These are phyloP conservation scores for Ptychodera flava DNA, from an alignment of 35 echinoderm and acorn worm genomes.

Conservation along the genomic window DNA sequence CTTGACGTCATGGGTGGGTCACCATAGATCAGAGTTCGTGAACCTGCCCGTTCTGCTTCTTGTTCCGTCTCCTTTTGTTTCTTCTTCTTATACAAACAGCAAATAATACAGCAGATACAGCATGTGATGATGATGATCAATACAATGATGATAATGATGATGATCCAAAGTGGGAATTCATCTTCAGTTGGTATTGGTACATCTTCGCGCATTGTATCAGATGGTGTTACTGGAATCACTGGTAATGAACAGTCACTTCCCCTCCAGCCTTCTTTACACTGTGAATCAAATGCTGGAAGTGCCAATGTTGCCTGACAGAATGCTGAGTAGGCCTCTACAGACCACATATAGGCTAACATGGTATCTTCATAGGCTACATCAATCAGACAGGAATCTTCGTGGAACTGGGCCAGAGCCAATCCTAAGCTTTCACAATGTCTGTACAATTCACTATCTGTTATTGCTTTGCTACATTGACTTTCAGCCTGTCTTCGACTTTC, in stretches of 20 bases:
- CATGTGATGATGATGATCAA: background rate
- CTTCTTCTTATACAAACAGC: background rate
- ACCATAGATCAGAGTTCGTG: too few species aligned
- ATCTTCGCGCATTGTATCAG: background rate
- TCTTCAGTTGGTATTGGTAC: background rate
- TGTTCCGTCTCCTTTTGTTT: background rate
- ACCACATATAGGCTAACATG: slow-evolving; percentile 11
- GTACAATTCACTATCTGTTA: slow-evolving; percentile 33
- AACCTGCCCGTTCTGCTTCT: background rate
- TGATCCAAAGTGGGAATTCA: background rate
- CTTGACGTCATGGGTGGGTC: too few species aligned
- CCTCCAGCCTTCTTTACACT: slow-evolving; percentile 55
- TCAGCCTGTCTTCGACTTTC: slow-evolving; percentile 34
- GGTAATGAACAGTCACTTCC: slow-evolving; percentile 66
- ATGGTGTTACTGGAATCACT: slow-evolving; percentile 8
- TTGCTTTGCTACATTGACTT: slow-evolving; percentile 19
- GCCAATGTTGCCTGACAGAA: slow-evolving; percentile 53
- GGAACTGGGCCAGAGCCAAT: slow-evolving; percentile 35
- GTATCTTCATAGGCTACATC: slow-evolving; percentile 22
- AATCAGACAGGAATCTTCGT: slow-evolving; percentile 56
- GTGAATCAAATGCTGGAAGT: slow-evolving; percentile 10
- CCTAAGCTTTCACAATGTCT: slow-evolving; percentile 45
- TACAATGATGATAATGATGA: background rate
- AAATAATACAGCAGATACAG: background rate
- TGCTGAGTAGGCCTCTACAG: slow-evolving; percentile 26